Evolutionary conservation across 2,888 invertebrate genomes (phyloP).

Genomic region (Drosophila parthenogenetica): DNA sequence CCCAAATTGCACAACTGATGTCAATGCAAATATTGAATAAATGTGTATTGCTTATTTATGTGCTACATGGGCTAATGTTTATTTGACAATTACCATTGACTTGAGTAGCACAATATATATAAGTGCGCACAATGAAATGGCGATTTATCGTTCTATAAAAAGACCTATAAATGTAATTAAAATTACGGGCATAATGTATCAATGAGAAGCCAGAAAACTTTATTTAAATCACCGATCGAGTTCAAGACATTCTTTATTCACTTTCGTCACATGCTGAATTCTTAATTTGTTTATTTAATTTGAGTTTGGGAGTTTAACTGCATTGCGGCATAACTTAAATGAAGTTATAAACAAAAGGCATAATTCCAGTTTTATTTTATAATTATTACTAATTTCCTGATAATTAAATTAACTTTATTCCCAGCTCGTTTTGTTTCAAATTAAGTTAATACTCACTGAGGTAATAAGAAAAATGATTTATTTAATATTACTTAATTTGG

Average conservation of each 20-base stretch:
- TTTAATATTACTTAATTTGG: too few species aligned
- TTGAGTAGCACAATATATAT: conserved; percentile 29
- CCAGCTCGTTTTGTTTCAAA: not conserved
- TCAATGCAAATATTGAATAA: conserved; percentile 61
- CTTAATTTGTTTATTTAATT: not conserved
- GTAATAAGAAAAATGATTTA: too few species aligned
- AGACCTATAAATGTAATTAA: conserved; percentile 20
- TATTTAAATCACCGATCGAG: not conserved
- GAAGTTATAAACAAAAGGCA: not conserved
- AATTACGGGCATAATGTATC: conserved; percentile 2
- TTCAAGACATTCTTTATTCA: not conserved
- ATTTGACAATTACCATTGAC: conserved; percentile 28
- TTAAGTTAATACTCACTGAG: not conserved
- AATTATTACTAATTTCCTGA: not conserved
- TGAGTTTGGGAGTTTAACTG: not conserved
- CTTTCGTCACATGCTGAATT: not conserved
- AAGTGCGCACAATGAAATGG: conserved; percentile 22
- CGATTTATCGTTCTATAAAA: conserved; percentile 40
- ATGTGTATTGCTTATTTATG: conserved; percentile 7
- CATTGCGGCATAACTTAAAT: not conserved
- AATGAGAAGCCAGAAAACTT: not conserved
- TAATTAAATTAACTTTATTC: not conserved
- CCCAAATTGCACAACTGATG: conserved; percentile 52
- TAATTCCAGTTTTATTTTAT: too few species aligned
- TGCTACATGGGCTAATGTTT: conserved; percentile 7